Base-by-base conservation (phyloP, 2,797 vertebrate species). In the Mormyrops boulengeri region DNA sequence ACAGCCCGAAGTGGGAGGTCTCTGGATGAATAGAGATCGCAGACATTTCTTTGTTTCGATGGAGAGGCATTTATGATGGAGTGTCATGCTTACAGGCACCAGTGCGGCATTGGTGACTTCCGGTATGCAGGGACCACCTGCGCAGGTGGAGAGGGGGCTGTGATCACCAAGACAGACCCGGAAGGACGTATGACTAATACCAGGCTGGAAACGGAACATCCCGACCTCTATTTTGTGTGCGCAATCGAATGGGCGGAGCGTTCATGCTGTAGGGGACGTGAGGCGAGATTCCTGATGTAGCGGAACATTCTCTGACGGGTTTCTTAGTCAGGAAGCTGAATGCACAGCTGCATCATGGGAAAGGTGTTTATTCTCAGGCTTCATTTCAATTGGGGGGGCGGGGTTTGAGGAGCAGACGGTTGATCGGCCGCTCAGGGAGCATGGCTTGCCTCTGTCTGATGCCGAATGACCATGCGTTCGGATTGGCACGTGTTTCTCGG, bases 121-220 rank as follows among this genome's bases (percentile, higher is more conserved):
- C 62, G 62, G 62, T 6, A 30, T 11, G 60, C 26, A 26, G 60
- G 22, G 2, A 9, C 60, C 60, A 62, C 60, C 22, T 11, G n/a
- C 60, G 22, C n/a, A 30, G 60, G 60, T 66, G 60, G 22, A 12
- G 60, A 11, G 60, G 60, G 60, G 22, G 22, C 22, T 30, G 60
- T 12, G 26, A 69, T 69, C 26, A 34, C 26, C 3, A 30, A 12
- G 26, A 30, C 26, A 57, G 49, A 84, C 38, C 90, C 53, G 90
- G 89, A 90, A 89, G 88, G 90, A 91, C 62, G 89, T 17, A 14
- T 49, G 88, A 26, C 34, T 52, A 30, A 38, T 52, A 22, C 34
- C 26, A 30, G 50, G 50, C 49, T 34, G 22, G 9, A 50, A 53
- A 52, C 52, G 49, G 22, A 34, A 22, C 53, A 85, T 85, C 2